These are phyloP conservation scores for Ceyx melanurus DNA, from an alignment of 2,113 vertebrate species.

Conservation along the genomic window DNA sequence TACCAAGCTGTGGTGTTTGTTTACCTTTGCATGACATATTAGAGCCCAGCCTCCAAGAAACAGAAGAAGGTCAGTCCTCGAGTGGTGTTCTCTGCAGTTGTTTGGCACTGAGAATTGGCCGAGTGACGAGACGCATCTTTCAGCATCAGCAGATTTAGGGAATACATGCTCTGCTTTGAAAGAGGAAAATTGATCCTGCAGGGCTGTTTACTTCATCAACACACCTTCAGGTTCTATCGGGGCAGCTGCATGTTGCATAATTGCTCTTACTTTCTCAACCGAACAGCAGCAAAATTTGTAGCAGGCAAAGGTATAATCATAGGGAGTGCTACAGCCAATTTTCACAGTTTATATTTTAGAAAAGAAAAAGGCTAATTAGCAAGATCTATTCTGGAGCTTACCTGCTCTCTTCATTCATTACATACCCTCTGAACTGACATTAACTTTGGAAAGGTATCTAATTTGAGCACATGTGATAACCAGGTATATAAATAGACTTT, in stretches of 20 bases:
- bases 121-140: background rate
- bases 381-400: background rate
- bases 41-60: background rate
- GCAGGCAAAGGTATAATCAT: background rate
- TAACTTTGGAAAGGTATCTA: background rate
- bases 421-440: background rate
- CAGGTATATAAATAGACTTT: background rate
- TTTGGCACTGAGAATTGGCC: slow-evolving; percentile 8
- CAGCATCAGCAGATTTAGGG: slow-evolving; percentile 53
- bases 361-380: background rate
- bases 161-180: slow-evolving; percentile 32
- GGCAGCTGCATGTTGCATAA: slow-evolving; percentile 51
- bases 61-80: background rate
- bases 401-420: background rate
- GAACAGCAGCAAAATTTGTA: slow-evolving; percentile 32
- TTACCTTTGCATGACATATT: background rate
- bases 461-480: fast-evolving
- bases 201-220: slow-evolving; percentile 50
- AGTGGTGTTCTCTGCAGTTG: background rate
- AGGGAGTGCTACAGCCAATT: background rate
- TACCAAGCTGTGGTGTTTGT: background rate
- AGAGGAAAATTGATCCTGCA: slow-evolving; percentile 49
- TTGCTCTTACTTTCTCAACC: background rate
- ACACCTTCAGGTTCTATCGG: background rate
- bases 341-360: background rate